Conservation (phyloP, 2,888 invertebrate genomes). For the Cheilosia soror region DNA sequence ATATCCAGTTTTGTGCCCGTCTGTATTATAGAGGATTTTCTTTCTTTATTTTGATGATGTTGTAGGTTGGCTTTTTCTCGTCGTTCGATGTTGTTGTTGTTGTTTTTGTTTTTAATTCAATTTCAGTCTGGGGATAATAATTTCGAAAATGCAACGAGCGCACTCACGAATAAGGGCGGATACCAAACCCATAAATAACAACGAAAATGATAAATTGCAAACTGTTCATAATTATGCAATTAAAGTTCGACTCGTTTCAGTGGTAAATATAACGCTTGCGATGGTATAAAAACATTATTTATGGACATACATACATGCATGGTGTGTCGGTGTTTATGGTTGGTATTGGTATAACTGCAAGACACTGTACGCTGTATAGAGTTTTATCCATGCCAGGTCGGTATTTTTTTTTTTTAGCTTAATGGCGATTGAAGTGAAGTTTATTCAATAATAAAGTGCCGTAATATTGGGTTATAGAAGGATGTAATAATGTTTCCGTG, state of each 20-base stretch:
- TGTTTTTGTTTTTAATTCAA: conserved; percentile 73
- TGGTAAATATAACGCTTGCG: conserved; percentile 74
- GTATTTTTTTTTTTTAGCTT: conserved; percentile 11
- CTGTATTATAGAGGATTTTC: conserved; percentile 49
- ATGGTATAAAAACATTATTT: conserved; percentile 74
- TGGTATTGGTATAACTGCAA: conserved; percentile 55
- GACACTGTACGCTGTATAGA: conserved; percentile 51
- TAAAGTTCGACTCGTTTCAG: conserved; percentile 82
- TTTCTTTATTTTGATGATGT: conserved; percentile 67
- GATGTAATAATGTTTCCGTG: background rate
- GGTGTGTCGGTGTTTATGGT: conserved; percentile 31
- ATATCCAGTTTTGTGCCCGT: conserved; percentile 58
- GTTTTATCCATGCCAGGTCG: conserved; percentile 37
- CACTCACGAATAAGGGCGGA: conserved; percentile 77
- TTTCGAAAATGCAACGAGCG: conserved; percentile 75
- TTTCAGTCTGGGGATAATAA: conserved; percentile 75
- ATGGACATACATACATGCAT: conserved; percentile 46
- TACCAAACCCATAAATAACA: conserved; percentile 79
- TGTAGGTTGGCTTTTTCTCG: conserved; percentile 62
- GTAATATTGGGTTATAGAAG: conserved; percentile 26
- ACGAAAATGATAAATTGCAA: conserved; percentile 84
- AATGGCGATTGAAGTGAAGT: conserved; percentile 51
- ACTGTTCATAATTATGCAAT: conserved; percentile 84
- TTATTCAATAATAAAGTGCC: conserved; percentile 58
- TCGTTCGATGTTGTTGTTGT: conserved; percentile 49